These are phyloP conservation scores for Nixonia krombeini DNA, from an alignment of 1,140 invertebrate genomes.

Conservation along the genomic window DNA sequence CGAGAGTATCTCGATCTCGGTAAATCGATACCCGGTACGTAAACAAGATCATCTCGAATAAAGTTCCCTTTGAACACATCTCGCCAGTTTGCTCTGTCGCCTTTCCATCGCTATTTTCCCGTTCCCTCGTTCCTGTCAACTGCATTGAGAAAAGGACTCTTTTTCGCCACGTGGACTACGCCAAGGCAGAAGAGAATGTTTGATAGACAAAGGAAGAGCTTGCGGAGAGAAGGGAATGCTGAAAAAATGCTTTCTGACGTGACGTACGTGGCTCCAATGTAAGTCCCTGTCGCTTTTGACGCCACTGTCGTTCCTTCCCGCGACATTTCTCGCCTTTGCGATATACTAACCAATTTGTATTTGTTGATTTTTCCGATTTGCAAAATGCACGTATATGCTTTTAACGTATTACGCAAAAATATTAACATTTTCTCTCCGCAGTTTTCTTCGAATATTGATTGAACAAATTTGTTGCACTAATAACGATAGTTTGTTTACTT, in stretches of 20 bases:
- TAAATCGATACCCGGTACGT: slow-evolving; percentile 88
- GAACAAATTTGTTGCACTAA: no score
- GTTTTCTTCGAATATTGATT: no score
- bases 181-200: background rate
- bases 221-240: background rate
- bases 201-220: slow-evolving; percentile 1
- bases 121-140: slow-evolving; percentile 29
- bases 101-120: slow-evolving; percentile 29
- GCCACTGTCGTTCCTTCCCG: background rate
- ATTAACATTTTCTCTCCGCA: no score
- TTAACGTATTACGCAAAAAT: no score
- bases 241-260: background rate
- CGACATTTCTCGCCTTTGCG: background rate
- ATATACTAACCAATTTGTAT: no score
- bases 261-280: background rate
- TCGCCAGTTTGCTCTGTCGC: slow-evolving; percentile 13
- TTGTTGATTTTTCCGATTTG: no score
- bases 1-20: slow-evolving; percentile 87
- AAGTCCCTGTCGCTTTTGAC: background rate
- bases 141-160: slow-evolving; percentile 19
- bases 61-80: slow-evolving; percentile 46
- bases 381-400: no score
- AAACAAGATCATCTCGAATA: slow-evolving; percentile 59
- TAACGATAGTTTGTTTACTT: no score
- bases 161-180: background rate